phyloP scores from a whole-genome alignment of 2,113 vertebrate genomes.

The Eurypyga helias region DNA sequence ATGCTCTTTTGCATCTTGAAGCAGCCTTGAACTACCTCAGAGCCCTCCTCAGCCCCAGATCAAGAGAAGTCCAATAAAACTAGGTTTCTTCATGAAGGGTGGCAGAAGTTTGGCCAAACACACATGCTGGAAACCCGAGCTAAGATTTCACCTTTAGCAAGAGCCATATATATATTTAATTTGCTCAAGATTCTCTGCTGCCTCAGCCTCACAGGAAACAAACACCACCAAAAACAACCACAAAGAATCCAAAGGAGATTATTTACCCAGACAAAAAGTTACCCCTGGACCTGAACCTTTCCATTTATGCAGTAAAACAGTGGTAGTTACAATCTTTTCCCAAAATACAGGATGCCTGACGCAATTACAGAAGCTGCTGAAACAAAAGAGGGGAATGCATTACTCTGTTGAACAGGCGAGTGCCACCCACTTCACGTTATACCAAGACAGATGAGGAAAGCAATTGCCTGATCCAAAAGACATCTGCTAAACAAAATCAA shows the following conservation, averaged over 20 bases:
- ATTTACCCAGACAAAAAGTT: neutral
- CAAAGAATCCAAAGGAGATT: neutral
- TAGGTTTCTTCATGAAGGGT: neutral
- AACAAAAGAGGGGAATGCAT: neutral
- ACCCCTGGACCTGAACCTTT: neutral
- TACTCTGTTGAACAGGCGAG: slow-evolving; percentile 2
- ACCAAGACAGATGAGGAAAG: slow-evolving; percentile 33
- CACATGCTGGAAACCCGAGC: neutral
- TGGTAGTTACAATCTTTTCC: neutral
- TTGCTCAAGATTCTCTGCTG: neutral
- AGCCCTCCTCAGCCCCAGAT: neutral
- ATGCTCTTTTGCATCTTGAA: neutral
- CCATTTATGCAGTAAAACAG: neutral
- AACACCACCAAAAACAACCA: neutral
- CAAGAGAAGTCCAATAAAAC: neutral
- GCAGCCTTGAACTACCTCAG: neutral
- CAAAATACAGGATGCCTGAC: neutral
- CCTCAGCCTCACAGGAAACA: neutral
- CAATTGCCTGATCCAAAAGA: slow-evolving; percentile 45
- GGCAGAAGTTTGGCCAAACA: neutral
- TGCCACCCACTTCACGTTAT: neutral
- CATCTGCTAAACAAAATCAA: slow-evolving; percentile 75
- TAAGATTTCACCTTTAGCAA: neutral
- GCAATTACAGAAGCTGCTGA: slow-evolving; percentile 36
- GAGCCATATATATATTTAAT: neutral